phyloP scores from a whole-genome alignment of 1,140 invertebrate species.

The Phthorimaea operculella region DNA sequence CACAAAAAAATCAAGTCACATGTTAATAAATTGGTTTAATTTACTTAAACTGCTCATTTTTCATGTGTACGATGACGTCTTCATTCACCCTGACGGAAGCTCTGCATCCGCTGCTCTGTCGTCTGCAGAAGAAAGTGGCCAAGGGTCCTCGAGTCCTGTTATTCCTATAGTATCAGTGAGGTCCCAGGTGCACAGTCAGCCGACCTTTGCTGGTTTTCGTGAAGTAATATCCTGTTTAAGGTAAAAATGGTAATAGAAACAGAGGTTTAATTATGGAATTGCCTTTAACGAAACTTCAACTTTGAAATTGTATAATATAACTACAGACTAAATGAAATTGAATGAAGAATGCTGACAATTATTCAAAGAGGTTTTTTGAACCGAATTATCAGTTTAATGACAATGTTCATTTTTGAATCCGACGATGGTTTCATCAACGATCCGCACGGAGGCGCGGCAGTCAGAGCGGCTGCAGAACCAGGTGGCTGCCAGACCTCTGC shows the following conservation, averaged over 20 bases:
- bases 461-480: not conserved
- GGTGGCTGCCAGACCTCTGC: not conserved
- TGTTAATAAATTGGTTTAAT: no score
- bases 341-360: no score
- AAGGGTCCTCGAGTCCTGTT: conserved; percentile 4
- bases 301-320: no score
- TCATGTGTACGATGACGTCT: not conserved
- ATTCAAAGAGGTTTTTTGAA: not conserved
- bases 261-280: no score
- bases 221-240: not conserved
- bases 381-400: conserved; percentile 6
- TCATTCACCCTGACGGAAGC: not conserved
- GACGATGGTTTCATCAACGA: not conserved
- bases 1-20: no score
- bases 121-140: conserved; percentile 22
- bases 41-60: no score
- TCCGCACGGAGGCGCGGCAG: not conserved
- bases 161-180: conserved; percentile 24
- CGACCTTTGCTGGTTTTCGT: not conserved
- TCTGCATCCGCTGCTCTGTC: conserved; percentile 12
- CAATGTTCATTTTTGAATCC: conserved; percentile 15
- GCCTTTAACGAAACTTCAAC: no score
- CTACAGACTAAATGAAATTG: no score
- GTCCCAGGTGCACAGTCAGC: conserved; percentile 6
- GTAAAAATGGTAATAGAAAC: no score